These are phyloP conservation scores for Trinectes maculatus DNA, from an alignment of 2,113 vertebrate genomes.

Conservation along the genomic window DNA sequence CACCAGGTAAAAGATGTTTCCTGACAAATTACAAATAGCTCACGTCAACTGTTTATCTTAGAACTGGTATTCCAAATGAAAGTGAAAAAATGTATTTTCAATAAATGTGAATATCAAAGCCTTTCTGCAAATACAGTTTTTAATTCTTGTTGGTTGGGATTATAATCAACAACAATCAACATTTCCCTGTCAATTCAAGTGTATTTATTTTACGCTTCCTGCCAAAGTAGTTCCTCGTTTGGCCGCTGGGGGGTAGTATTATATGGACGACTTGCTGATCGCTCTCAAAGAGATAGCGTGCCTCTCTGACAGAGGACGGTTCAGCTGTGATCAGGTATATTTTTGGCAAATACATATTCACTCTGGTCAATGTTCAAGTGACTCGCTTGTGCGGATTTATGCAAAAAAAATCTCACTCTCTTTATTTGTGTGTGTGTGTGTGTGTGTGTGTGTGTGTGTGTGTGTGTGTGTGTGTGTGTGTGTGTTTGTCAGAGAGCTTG, in stretches of 20 bases:
- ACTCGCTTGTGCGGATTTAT: constrained; percentile 8
- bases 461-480: constrained; percentile 22
- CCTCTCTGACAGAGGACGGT: not conserved
- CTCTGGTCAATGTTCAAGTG: not conserved
- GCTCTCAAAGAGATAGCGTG: not conserved
- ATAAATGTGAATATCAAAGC: not conserved
- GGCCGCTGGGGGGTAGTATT: constrained; percentile 72
- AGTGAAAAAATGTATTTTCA: not conserved
- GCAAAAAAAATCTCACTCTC: not conserved
- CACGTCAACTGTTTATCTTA: not conserved
- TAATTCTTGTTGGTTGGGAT: not conserved
- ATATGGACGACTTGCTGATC: constrained; percentile 50
- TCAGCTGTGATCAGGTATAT: constrained; percentile 13
- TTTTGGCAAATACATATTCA: constrained; percentile 10
- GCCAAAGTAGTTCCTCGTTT: not conserved
- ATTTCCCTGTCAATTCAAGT: not conserved
- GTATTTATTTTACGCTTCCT: not conserved
- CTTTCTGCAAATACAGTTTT: not conserved
- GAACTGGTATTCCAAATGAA: not conserved
- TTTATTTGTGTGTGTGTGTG: no score
- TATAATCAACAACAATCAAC: not conserved
- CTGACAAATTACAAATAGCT: constrained; percentile 18
- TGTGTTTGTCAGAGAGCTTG: constrained; percentile 48
- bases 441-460: constrained; percentile 8
- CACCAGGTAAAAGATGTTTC: constrained; percentile 38